Percentiles rank a stretch among this genome's conserved stretches.
Evolutionary conservation across 1,140 invertebrate species (phyloP).

Genomic region (Bombus superbus): DNA sequence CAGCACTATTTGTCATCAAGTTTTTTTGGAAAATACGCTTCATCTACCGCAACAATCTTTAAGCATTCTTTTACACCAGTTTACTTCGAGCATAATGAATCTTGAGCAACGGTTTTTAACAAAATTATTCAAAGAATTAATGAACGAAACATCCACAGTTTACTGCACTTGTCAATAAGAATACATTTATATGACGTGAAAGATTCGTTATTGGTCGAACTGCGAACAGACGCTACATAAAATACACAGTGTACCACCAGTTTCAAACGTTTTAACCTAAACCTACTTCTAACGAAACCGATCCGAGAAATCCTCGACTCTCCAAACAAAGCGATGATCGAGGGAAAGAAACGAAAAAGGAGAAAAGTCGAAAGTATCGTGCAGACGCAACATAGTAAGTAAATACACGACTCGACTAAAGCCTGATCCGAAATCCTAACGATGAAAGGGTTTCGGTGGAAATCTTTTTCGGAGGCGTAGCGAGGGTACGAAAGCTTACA

Average conservation of each 20-base stretch:
- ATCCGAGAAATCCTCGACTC: not conserved
- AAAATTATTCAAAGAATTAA: not conserved
- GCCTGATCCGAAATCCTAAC: not conserved
- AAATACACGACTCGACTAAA: constrained; percentile 3
- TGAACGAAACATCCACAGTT: too few species aligned
- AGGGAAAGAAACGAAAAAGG: too few species aligned
- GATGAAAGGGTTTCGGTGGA: constrained; percentile 8
- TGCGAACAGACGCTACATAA: not conserved
- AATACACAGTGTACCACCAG: not conserved
- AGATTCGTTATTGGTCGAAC: too few species aligned
- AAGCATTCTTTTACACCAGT: not conserved
- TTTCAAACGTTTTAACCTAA: not conserved
- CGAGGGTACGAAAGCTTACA: constrained; percentile 21
- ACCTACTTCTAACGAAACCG: not conserved
- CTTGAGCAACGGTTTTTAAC: not conserved
- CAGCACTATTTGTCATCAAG: not conserved
- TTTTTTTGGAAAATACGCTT: not conserved
- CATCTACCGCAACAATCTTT: not conserved
- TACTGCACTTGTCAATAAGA: too few species aligned
- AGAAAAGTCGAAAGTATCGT: not conserved
- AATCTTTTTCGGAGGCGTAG: constrained; percentile 18
- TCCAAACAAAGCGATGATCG: not conserved
- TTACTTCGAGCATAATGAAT: not conserved
- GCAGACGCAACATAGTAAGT: not conserved
- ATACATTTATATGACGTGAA: too few species aligned